phyloP scores from a whole-genome alignment of 1,140 invertebrate genomes.

The Laupala kohalensis region DNA sequence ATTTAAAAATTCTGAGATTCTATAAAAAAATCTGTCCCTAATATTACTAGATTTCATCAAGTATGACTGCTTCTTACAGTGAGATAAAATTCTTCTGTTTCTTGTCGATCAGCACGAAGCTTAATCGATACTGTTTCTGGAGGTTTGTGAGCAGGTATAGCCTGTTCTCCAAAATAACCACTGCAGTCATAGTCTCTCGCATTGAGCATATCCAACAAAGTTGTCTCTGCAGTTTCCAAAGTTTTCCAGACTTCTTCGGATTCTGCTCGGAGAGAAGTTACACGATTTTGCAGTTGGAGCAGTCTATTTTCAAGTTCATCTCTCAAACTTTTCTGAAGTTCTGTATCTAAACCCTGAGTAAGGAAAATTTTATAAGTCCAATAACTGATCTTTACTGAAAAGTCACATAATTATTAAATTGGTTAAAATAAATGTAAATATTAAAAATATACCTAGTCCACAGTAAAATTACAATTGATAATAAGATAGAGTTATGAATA shows the following conservation, averaged over 20 bases:
- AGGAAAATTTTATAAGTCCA: no score
- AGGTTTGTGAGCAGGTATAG: conserved; percentile 35
- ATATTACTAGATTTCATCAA: no score
- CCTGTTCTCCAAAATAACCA: conserved; percentile 50
- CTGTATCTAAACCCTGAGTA: conserved; percentile 36
- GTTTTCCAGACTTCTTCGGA: conserved; percentile 94
- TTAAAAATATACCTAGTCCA: background rate
- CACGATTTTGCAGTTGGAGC: conserved; percentile 60
- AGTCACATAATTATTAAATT: background rate
- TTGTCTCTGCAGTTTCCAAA: conserved; percentile 81
- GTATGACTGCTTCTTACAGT: conserved; percentile 35
- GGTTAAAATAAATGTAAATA: background rate
- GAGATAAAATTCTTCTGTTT: conserved; percentile 81
- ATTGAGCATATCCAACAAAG: conserved; percentile 70
- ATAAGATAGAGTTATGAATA: background rate
- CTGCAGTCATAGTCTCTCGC: conserved; percentile 65
- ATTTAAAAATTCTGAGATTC: no score
- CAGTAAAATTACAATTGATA: background rate
- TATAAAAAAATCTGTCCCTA: no score
- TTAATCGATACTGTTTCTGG: conserved; percentile 54
- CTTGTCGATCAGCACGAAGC: conserved; percentile 60
- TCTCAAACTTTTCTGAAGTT: conserved; percentile 46
- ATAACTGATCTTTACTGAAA: no score
- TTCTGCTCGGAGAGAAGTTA: conserved; percentile 70
- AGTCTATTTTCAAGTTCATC: conserved; percentile 74